These are phyloP conservation scores for Macaria notata DNA, from an alignment of 2,888 invertebrate genomes.

Conservation along the genomic window DNA sequence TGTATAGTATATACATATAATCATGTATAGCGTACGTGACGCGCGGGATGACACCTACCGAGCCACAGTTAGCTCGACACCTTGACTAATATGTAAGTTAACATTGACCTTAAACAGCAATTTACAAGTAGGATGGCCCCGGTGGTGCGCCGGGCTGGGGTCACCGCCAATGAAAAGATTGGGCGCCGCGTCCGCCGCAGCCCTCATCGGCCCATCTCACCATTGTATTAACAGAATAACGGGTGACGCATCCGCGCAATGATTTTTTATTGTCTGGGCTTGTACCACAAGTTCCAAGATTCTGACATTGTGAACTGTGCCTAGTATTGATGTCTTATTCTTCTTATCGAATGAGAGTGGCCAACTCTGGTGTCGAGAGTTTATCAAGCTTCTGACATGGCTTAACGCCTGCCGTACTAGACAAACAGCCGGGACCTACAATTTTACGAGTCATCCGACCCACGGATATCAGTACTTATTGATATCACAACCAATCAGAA, in stretches of 20 bases:
- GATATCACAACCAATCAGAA: too few species aligned
- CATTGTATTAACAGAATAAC: constrained; percentile 21
- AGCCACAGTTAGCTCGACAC: background rate
- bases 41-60: constrained; percentile 6
- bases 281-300: too few species aligned
- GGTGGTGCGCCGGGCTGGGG: constrained; percentile 45
- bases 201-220: constrained; percentile 16
- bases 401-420: too few species aligned
- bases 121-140: constrained; percentile 60
- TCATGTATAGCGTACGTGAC: background rate
- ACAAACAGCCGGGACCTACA: too few species aligned
- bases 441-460: too few species aligned
- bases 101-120: constrained; percentile 72
- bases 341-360: too few species aligned
- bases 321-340: too few species aligned
- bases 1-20: background rate
- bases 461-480: too few species aligned
- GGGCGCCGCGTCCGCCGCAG: constrained; percentile 57
- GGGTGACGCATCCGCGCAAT: constrained; percentile 31
- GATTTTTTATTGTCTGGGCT: background rate
- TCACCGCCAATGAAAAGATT: constrained; percentile 70
- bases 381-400: too few species aligned
- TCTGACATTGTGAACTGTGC: too few species aligned
- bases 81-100: constrained; percentile 34
- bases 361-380: too few species aligned